Evolutionary conservation across 2,113 vertebrate species (phyloP), one percentile per base, ranked within the genome.

Genomic region (Etia nguti): DNA sequence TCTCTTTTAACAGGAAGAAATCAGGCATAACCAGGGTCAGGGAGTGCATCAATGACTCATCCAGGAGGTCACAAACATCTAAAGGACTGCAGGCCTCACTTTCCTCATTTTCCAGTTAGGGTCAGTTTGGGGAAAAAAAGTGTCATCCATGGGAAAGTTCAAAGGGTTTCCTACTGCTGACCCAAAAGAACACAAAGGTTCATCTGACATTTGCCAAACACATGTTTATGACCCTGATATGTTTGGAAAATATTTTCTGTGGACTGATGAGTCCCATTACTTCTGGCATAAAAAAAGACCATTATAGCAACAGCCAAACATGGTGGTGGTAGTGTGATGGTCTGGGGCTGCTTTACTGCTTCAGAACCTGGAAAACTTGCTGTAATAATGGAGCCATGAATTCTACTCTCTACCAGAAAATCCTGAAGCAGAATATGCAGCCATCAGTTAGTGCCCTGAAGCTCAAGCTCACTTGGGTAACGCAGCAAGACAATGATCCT

Each of bases 41-140:
- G 18, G 34, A 3, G 31, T 38, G 62, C 34, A 38, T 13, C 60
- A 0, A 0, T 22, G 34, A 38, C 2, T 65, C 34, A 22, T 68
- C 11, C 13, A 68, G 57, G 29, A 60, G 34, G 34, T 68, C 62
- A 68, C 34, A 68, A 68, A 68, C 34, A 68, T 68, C 34, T 68
- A 0, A 68, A 68, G 20, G 41, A 68, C 4, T 41, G 20, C 62
- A 68, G 11, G 62, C 34, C 34, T 62, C 59, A 1, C 9, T 57
- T 26, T 24, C 24, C 22, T 57, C 12, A 56, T 56, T 56, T 56
- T 56, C 22, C 54, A 57, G 55, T 56, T 56, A 26, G 12, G 55
- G 55, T 57, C 6, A 57, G 22, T 57, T 26, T 26, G 55, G 55
- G 55, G 22, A 0, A 0, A 8, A 26, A 56, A 26, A 56, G 10